A percentile compares a stretch with the other conserved stretches of the same genome.
These are phyloP conservation scores for Larimichthys crocea DNA, from an alignment of 2,113 vertebrate species.

Conservation along the genomic window DNA sequence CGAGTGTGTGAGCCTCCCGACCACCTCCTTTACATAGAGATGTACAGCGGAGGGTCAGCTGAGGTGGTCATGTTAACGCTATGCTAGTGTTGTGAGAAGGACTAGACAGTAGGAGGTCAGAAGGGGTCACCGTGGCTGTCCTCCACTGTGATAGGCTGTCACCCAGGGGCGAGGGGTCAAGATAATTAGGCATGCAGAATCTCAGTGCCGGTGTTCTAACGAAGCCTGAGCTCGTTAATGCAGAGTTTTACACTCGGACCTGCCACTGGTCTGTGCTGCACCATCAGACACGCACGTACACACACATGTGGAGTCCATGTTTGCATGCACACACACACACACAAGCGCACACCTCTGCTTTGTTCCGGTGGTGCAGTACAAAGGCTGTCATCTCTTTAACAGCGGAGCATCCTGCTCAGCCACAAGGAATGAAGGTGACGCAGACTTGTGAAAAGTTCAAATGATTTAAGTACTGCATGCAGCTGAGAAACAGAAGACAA, in stretches of 20 bases:
- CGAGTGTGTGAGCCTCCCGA: conserved; percentile 35
- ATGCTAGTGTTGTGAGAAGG: conserved; percentile 79
- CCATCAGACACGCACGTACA: conserved; percentile 62
- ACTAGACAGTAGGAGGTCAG: conserved; percentile 80
- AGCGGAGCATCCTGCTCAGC: conserved; percentile 37
- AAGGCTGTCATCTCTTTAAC: conserved; percentile 65
- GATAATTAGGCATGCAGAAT: conserved; percentile 79
- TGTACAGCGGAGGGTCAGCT: conserved; percentile 57
- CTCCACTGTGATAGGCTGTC: conserved; percentile 83
- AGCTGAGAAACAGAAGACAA: conserved; percentile 13
- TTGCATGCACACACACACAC: conserved; percentile 44
- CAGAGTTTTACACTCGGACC: conserved; percentile 80
- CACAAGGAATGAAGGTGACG: conserved; percentile 50
- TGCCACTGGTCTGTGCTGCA: conserved; percentile 78
- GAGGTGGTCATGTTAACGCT: conserved; percentile 73
- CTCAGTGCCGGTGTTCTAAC: conserved; percentile 71
- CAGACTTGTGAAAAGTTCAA: conserved; percentile 30
- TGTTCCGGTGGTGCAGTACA: conserved; percentile 63
- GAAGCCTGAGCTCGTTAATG: conserved; percentile 81
- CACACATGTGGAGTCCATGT: conserved; percentile 50
- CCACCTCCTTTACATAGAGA: conserved; percentile 39
- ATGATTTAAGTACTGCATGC: conserved; percentile 15
- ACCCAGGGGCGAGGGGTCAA: conserved; percentile 77
- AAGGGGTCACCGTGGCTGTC: conserved; percentile 78
- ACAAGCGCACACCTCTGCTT: conserved; percentile 58